phyloP scores from a whole-genome alignment of 2,113 vertebrate species.

The Gadus macrocephalus region DNA sequence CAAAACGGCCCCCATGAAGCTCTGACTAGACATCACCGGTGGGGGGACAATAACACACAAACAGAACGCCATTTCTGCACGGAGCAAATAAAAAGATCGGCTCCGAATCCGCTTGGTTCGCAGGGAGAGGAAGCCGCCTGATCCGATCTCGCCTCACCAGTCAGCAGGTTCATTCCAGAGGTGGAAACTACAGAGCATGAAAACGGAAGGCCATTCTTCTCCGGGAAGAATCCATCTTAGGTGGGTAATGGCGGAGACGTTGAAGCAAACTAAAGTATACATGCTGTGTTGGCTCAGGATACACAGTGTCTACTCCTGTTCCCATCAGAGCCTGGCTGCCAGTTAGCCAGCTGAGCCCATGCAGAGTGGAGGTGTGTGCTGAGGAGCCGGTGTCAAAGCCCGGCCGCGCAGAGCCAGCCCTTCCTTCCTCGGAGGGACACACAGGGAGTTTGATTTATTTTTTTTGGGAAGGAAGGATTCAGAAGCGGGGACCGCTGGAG shows the following conservation, averaged over 20 bases:
- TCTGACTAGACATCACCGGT: conserved; percentile 21
- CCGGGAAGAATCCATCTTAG: conserved; percentile 15
- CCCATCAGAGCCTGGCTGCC: conserved; percentile 62
- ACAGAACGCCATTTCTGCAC: not conserved
- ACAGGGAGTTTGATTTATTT: conserved; percentile 24
- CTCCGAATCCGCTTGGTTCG: not conserved
- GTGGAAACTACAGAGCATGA: conserved; percentile 3
- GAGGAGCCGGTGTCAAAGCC: conserved; percentile 59
- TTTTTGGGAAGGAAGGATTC: conserved; percentile 41
- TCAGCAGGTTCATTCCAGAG: not conserved
- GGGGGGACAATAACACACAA: not conserved
- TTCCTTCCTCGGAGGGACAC: conserved; percentile 67
- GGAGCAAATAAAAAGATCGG: not conserved
- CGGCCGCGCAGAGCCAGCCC: conserved; percentile 12
- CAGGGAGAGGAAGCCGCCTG: not conserved
- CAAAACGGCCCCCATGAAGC: conserved; percentile 28
- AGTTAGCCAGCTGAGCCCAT: conserved; percentile 64
- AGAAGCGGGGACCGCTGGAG: conserved; percentile 59
- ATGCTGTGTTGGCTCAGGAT: conserved; percentile 41
- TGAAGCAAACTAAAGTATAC: conserved; percentile 24
- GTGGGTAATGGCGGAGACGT: conserved; percentile 41
- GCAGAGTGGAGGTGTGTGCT: conserved; percentile 46
- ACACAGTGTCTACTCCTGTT: conserved; percentile 43
- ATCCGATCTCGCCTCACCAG: no score
- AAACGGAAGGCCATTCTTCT: conserved; percentile 1